Conservation (phyloP, 2,797 vertebrate species). For the Psittacula derbiana region DNA sequence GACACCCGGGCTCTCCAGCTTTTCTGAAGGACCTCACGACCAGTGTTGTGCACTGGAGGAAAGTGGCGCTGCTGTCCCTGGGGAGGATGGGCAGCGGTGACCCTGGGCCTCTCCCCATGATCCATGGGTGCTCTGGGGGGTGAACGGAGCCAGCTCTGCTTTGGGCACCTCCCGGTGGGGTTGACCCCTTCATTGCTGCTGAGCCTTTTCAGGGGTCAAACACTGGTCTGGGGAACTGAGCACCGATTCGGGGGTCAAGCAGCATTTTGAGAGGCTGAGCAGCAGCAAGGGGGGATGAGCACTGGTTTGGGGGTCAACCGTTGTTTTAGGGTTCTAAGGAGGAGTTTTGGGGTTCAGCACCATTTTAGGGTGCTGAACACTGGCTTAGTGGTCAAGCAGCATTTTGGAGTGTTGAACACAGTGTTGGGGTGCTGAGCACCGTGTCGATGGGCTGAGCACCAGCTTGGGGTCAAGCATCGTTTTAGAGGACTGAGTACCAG, state of each 20-base stretch:
- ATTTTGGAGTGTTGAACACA: neutral
- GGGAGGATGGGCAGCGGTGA: neutral
- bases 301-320: neutral
- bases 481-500: neutral
- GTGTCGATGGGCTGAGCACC: neutral
- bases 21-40: neutral
- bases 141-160: neutral
- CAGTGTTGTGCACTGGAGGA: neutral
- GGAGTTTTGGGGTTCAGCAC: neutral
- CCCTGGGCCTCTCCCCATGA: neutral
- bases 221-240: neutral
- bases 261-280: neutral
- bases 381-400: neutral
- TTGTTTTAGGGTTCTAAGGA: neutral
- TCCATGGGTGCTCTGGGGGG: neutral
- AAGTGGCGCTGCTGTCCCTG: neutral
- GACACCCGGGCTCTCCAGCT: neutral
- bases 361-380: fast-evolving
- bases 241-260: neutral
- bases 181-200: neutral
- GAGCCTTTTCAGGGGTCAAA: neutral
- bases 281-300: neutral
- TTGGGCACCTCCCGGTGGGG: neutral
- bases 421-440: neutral
- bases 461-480: neutral